Evolutionary conservation across 2,888 invertebrate genomes (phyloP).

Genomic region (Polylopha cassiicola): DNA sequence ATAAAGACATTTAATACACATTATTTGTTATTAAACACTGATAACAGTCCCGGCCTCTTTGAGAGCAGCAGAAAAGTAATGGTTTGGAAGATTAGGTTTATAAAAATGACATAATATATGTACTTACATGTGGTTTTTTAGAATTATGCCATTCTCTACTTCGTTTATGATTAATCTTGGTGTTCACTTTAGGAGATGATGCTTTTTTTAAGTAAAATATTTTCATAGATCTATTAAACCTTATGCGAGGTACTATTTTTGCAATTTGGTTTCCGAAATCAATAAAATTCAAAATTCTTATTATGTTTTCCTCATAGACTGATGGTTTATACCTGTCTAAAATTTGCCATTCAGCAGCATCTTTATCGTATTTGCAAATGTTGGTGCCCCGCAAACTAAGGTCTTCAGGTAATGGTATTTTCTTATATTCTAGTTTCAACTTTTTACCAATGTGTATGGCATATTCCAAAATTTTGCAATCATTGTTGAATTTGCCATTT

Average conservation of each 20-base stretch:
- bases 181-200: conserved; percentile 46
- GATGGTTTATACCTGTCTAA: conserved; percentile 73
- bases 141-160: conserved; percentile 68
- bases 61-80: no score
- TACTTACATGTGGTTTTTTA: conserved; percentile 59
- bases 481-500: conserved; percentile 32
- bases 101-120: conserved; percentile 14
- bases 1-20: no score
- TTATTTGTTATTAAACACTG: no score
- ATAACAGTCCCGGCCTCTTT: no score
- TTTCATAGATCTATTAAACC: conserved; percentile 76
- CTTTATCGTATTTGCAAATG: conserved; percentile 81
- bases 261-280: conserved; percentile 86
- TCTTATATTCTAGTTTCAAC: conserved; percentile 77
- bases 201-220: conserved; percentile 64
- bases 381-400: conserved; percentile 83
- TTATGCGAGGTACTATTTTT: conserved; percentile 81
- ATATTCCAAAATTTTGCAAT: conserved; percentile 51
- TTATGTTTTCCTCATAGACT: conserved; percentile 82
- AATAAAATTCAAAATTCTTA: conserved; percentile 86
- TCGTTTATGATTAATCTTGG: conserved; percentile 62
- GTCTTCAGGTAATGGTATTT: conserved; percentile 86
- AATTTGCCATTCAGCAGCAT: conserved; percentile 83
- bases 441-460: conserved; percentile 59
- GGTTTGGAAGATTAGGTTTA: no score